These are phyloP conservation scores for Melanogrammus aeglefinus DNA, from an alignment of 2,797 vertebrate genomes.

Conservation along the genomic window DNA sequence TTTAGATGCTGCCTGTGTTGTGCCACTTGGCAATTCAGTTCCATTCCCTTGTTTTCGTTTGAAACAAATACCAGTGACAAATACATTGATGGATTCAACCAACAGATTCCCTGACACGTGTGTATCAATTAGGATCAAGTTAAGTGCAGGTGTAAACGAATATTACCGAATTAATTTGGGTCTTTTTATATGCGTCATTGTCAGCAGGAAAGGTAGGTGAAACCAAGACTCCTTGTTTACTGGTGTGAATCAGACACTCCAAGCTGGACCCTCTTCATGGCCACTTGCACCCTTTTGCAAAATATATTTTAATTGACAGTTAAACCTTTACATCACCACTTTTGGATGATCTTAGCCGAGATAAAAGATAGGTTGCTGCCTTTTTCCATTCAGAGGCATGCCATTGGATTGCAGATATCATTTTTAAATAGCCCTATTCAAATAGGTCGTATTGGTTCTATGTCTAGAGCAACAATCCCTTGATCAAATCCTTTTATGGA, in stretches of 20 bases:
- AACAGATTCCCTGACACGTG: background rate
- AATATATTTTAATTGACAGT: constrained; percentile 18
- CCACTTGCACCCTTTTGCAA: background rate
- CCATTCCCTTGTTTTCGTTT: background rate
- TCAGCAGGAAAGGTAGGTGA: background rate
- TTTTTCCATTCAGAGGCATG: background rate
- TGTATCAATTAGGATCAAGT: background rate
- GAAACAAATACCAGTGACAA: background rate
- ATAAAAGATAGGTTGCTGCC: constrained; percentile 9
- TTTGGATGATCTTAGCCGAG: constrained; percentile 45
- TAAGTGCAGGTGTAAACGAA: background rate
- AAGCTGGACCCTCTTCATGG: background rate
- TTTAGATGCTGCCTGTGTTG: background rate
- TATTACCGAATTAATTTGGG: background rate
- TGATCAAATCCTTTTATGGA: background rate
- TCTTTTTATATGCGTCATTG: background rate
- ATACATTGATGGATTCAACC: background rate
- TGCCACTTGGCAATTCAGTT: background rate
- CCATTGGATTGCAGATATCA: background rate
- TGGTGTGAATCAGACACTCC: background rate
- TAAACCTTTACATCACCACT: constrained; percentile 51
- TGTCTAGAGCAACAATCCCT: background rate
- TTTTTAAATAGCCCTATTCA: background rate
- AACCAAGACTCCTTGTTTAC: background rate
- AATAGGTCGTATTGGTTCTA: background rate